Evolutionary conservation across 2,113 vertebrate genomes (phyloP).

Genomic region (Coturnix japonica): DNA sequence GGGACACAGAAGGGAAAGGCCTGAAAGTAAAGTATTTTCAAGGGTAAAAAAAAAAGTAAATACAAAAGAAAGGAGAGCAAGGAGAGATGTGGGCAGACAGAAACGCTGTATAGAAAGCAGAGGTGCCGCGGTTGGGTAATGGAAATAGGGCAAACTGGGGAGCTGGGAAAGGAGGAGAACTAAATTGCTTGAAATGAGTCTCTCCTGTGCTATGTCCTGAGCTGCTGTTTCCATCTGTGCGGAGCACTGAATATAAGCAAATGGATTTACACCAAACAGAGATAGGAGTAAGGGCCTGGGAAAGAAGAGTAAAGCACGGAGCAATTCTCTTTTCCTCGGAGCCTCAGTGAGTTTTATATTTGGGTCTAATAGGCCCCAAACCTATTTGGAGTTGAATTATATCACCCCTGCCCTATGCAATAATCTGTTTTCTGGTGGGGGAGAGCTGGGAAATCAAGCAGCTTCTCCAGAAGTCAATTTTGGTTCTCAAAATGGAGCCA

Average conservation of each 20-base stretch:
- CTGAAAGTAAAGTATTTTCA: neutral
- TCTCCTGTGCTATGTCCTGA: neutral
- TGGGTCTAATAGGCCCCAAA: conserved; percentile 48
- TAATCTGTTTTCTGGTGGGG: conserved; percentile 43
- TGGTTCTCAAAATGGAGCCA: conserved; percentile 46
- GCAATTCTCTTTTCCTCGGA: conserved; percentile 15
- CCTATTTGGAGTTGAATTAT: conserved; percentile 36
- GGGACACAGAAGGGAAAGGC: neutral
- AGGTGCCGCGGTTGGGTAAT: neutral
- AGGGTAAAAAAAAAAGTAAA: neutral
- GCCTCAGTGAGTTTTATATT: conserved; percentile 42
- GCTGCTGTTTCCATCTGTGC: conserved; percentile 41
- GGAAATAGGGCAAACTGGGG: conserved; percentile 15
- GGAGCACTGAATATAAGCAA: neutral
- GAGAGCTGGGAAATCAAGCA: conserved; percentile 50
- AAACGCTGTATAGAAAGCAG: neutral
- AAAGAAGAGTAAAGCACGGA: neutral
- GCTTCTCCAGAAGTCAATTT: conserved; percentile 64
- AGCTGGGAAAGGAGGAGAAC: neutral
- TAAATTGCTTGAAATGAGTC: conserved; percentile 52
- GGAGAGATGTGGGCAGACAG: neutral
- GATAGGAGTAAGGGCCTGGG: neutral
- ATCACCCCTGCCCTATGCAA: neutral
- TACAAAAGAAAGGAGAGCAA: neutral
- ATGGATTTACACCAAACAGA: neutral